Evolutionary conservation across 1,140 invertebrate species (phyloP).

Genomic region (Brachionus plicatilis): DNA sequence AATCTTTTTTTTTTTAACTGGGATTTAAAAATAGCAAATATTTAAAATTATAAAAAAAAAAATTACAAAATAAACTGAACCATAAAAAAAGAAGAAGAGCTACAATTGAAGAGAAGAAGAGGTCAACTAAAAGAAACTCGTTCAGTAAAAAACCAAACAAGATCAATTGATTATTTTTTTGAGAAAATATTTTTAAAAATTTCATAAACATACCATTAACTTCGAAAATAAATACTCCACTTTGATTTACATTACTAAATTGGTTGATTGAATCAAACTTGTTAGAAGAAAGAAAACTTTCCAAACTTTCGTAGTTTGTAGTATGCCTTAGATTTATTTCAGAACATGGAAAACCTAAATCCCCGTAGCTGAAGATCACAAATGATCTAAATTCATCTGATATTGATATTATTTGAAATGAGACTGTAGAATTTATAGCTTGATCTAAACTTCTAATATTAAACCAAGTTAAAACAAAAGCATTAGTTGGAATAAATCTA

Average conservation of each 20-base stretch:
- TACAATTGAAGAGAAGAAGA: no score
- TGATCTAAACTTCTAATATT: background rate
- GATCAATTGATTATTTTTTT: no score
- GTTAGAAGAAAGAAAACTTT: background rate
- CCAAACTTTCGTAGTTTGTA: background rate
- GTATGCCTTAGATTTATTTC: background rate
- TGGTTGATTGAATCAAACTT: background rate
- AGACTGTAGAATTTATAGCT: background rate
- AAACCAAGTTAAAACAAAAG: background rate
- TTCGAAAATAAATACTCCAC: background rate
- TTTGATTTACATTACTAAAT: background rate
- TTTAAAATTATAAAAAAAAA: no score
- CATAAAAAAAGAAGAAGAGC: no score
- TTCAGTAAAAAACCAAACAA: no score
- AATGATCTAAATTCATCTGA: background rate
- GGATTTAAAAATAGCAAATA: no score
- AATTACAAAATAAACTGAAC: no score
- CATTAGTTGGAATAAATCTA: background rate
- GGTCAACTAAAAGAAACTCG: no score
- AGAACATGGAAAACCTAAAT: background rate
- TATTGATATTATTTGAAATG: background rate
- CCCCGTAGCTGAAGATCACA: background rate
- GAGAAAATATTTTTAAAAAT: background rate
- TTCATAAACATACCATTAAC: background rate
- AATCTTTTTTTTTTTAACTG: no score